Percentiles rank a stretch among this genome's conserved stretches.
These are phyloP conservation scores for Chaenocephalus aceratus DNA, from an alignment of 2,113 vertebrate species.

Conservation along the genomic window DNA sequence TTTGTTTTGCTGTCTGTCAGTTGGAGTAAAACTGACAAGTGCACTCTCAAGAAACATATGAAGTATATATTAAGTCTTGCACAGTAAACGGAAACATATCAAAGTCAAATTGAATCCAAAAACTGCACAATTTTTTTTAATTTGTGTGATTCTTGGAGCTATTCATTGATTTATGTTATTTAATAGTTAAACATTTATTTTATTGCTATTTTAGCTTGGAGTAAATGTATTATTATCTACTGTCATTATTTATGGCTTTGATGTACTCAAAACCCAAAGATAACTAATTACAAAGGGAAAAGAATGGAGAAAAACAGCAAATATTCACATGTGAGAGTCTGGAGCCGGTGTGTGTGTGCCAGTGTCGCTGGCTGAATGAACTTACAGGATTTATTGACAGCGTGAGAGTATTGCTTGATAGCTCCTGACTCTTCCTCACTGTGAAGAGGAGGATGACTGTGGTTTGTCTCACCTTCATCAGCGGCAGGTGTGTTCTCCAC, in stretches of 20 bases:
- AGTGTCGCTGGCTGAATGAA: too few species aligned
- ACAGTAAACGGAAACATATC: not conserved
- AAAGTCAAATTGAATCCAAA: not conserved
- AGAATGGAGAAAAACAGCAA: not conserved
- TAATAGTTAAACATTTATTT: too few species aligned
- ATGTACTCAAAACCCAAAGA: not conserved
- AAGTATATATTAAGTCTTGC: not conserved
- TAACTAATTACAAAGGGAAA: not conserved
- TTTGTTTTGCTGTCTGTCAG: not conserved
- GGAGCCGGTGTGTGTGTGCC: not conserved
- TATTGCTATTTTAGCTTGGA: too few species aligned
- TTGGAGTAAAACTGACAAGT: not conserved
- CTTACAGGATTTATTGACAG: not conserved
- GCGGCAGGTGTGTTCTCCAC: slow-evolving; percentile 23
- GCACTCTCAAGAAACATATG: not conserved
- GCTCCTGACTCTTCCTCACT: not conserved
- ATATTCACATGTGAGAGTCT: not conserved
- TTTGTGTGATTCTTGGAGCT: not conserved
- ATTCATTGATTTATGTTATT: too few species aligned
- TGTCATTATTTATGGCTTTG: too few species aligned
- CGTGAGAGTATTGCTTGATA: not conserved
- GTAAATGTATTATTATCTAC: too few species aligned
- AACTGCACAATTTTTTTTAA: too few species aligned
- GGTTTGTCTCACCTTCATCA: slow-evolving; percentile 66
- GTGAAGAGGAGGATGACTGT: not conserved